phyloP scores from a whole-genome alignment of 2,888 invertebrate genomes.

The Tipula lateralis region DNA sequence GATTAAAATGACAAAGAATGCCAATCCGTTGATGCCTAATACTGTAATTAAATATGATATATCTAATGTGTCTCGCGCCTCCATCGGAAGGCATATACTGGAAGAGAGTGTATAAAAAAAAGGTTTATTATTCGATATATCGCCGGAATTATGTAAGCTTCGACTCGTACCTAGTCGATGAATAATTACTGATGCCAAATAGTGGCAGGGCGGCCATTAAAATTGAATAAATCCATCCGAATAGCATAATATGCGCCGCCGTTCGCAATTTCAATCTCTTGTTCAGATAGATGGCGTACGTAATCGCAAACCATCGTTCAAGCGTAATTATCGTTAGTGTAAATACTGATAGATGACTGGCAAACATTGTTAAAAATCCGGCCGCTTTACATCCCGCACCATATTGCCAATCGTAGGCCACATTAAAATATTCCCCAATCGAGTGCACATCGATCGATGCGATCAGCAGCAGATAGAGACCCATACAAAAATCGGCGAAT shows the following conservation, averaged over 20 bases:
- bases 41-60: constrained; percentile 68
- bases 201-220: constrained; percentile 74
- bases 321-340: constrained; percentile 81
- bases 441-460: constrained; percentile 81
- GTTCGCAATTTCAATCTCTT: constrained; percentile 67
- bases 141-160: no score
- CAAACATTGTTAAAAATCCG: constrained; percentile 83
- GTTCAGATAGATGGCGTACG: constrained; percentile 76
- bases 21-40: constrained; percentile 70
- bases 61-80: constrained; percentile 64
- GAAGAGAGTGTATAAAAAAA: constrained; percentile 40
- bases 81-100: constrained; percentile 85
- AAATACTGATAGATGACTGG: constrained; percentile 80
- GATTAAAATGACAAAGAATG: constrained; percentile 76
- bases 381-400: constrained; percentile 79
- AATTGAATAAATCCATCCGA: constrained; percentile 74
- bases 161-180: constrained; percentile 72
- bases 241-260: constrained; percentile 70
- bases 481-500: constrained; percentile 84
- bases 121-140: no score
- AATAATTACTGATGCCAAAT: constrained; percentile 79
- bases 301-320: constrained; percentile 80
- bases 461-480: constrained; percentile 74
- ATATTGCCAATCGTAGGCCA: constrained; percentile 85
- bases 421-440: constrained; percentile 81